These are phyloP conservation scores for Ganaspis sp. DNA, from an alignment of 1,140 invertebrate genomes.

Conservation along the genomic window DNA sequence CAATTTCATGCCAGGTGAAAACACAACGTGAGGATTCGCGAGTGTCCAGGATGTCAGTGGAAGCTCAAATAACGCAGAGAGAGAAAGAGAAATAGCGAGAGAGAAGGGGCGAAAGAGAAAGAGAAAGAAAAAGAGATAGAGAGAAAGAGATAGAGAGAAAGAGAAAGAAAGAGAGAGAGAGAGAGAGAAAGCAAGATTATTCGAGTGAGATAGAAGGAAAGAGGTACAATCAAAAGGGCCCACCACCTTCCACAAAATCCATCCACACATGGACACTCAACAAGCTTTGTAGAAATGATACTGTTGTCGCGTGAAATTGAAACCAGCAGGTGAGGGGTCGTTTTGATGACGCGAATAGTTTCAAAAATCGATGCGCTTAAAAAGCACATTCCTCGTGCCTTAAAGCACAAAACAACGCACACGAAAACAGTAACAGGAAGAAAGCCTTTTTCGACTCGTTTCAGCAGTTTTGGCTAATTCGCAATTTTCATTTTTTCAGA, in stretches of 20 bases:
- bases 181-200: not conserved
- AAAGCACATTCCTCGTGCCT: not conserved
- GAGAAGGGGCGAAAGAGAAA: no score
- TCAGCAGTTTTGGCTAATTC: no score
- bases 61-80: conserved; percentile 42
- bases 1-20: conserved; percentile 21
- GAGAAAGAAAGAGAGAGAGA: not conserved
- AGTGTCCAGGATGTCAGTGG: conserved; percentile 49
- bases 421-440: no score
- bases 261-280: conserved; percentile 41
- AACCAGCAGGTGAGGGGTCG: conserved; percentile 35
- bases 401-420: not conserved
- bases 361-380: not conserved
- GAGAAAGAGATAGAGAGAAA: not conserved
- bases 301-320: conserved; percentile 48
- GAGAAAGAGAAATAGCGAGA: not conserved
- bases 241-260: conserved; percentile 34
- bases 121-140: conserved; percentile 6
- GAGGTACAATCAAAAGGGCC: conserved; percentile 38
- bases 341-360: conserved; percentile 27
- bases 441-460: no score
- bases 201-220: not conserved
- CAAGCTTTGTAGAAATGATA: conserved; percentile 50
- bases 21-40: conserved; percentile 32
- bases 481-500: no score